A percentile compares a stretch with the other conserved stretches of the same genome.
Evolutionary conservation across 2,888 invertebrate species (phyloP).

Genomic region (Ectemnius cavifrons): DNA sequence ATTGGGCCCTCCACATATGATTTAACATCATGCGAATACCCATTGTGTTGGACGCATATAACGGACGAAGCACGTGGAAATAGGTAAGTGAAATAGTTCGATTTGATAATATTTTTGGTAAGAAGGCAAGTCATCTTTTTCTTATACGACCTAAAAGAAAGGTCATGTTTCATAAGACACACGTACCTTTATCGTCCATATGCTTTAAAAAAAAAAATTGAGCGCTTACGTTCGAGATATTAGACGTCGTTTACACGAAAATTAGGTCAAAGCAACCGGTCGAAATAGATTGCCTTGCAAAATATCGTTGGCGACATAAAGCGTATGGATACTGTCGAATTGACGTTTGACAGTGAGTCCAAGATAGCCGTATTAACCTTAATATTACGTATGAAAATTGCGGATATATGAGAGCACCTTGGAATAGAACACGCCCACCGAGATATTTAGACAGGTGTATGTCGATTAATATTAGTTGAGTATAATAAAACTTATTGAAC

Average conservation of each 20-base stretch:
- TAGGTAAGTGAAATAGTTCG: slow-evolving; percentile 53
- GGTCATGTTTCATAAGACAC: slow-evolving; percentile 24
- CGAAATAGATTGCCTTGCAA: neutral
- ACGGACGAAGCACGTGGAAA: slow-evolving; percentile 47
- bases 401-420: slow-evolving; percentile 29
- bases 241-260: slow-evolving; percentile 18
- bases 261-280: neutral
- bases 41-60: slow-evolving; percentile 37
- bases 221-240: neutral
- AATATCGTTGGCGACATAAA: neutral
- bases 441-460: slow-evolving; percentile 22
- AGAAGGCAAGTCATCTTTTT: slow-evolving; percentile 61
- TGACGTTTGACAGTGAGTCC: slow-evolving; percentile 22
- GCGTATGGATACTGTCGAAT: slow-evolving; percentile 21
- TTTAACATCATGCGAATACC: slow-evolving; percentile 39
- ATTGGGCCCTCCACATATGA: slow-evolving; percentile 76
- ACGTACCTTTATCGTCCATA: neutral
- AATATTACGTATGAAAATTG: slow-evolving; percentile 39
- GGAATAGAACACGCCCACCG: slow-evolving; percentile 45
- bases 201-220: slow-evolving; percentile 12
- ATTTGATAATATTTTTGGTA: slow-evolving; percentile 48
- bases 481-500: neutral
- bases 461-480: neutral
- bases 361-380: slow-evolving; percentile 46
- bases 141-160: slow-evolving; percentile 35